Percentiles rank a stretch among this genome's conserved stretches.
These are phyloP conservation scores for Drosophila orena DNA, from an alignment of 1,140 invertebrate species.

Conservation along the genomic window DNA sequence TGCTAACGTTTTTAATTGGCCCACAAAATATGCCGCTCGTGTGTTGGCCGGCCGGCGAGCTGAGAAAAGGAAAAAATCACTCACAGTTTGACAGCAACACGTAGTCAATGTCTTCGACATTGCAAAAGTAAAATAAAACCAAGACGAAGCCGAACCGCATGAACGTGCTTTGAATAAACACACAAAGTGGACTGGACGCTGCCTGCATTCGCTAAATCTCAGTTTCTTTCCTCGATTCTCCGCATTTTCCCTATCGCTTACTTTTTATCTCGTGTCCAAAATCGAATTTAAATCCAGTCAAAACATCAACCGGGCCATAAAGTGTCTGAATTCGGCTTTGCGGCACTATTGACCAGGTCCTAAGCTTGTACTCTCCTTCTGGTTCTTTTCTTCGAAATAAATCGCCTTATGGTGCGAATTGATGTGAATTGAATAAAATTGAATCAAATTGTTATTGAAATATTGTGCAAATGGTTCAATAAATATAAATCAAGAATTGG, in stretches of 20 bases:
- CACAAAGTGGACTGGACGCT: constrained; percentile 19
- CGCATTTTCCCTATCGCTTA: constrained; percentile 31
- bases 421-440: constrained; percentile 40
- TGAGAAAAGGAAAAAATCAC: constrained; percentile 38
- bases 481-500: background rate
- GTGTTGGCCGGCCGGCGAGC: constrained; percentile 42
- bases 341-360: constrained; percentile 69
- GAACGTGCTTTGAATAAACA: constrained; percentile 78
- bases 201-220: constrained; percentile 37
- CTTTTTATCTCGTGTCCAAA: constrained; percentile 73
- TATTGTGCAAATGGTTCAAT: constrained; percentile 8
- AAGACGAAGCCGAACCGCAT: constrained; percentile 49
- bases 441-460: constrained; percentile 18
- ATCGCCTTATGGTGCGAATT: constrained; percentile 52
- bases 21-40: constrained; percentile 74
- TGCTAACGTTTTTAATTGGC: constrained; percentile 70
- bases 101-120: constrained; percentile 53
- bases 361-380: constrained; percentile 11
- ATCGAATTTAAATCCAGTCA: constrained; percentile 78
- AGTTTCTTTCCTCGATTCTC: constrained; percentile 22
- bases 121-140: constrained; percentile 27
- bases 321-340: constrained; percentile 54
- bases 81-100: constrained; percentile 71
- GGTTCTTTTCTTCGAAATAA: constrained; percentile 36
- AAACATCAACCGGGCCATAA: constrained; percentile 64